Conservation (phyloP, 2,888 invertebrate species). For the Atherix ibis region DNA sequence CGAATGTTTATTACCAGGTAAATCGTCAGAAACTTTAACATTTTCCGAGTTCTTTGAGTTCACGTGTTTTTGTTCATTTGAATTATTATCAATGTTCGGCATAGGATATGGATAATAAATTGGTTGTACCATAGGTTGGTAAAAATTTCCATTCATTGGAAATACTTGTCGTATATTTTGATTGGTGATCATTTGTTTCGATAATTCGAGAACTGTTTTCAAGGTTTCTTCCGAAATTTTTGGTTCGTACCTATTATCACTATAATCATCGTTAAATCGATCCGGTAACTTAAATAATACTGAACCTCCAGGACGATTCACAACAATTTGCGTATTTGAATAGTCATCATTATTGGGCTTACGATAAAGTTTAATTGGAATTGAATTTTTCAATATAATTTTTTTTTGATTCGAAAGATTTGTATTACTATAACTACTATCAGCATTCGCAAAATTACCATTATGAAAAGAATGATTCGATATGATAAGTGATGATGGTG, state of each 20-base stretch:
- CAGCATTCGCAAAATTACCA: too few species aligned
- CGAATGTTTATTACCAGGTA: too few species aligned
- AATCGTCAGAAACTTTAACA: too few species aligned
- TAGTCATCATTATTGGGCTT: conserved; percentile 15
- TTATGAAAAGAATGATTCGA: too few species aligned
- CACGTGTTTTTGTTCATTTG: too few species aligned
- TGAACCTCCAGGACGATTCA: conserved; percentile 30
- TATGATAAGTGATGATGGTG: too few species aligned
- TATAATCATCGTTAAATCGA: background rate
- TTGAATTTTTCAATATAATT: conserved; percentile 18
- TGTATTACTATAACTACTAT: too few species aligned
- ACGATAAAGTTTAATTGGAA: conserved; percentile 15
- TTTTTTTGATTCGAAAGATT: too few species aligned
- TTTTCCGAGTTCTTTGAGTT: too few species aligned
- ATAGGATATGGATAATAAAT: conserved; percentile 18
- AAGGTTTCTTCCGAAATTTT: conserved; percentile 31
- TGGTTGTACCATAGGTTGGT: conserved; percentile 24
- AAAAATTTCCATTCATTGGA: conserved; percentile 17
- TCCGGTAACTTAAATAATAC: conserved; percentile 24
- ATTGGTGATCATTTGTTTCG: conserved; percentile 30
- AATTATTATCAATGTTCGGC: too few species aligned
- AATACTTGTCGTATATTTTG: conserved; percentile 27
- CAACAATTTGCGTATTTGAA: conserved; percentile 30
- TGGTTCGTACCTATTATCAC: conserved; percentile 15
- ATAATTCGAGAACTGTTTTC: conserved; percentile 29